Percentiles rank a stretch among this genome's conserved stretches.
Evolutionary conservation across 2,797 vertebrate genomes (phyloP).

Genomic region (Tamandua tetradactyla): DNA sequence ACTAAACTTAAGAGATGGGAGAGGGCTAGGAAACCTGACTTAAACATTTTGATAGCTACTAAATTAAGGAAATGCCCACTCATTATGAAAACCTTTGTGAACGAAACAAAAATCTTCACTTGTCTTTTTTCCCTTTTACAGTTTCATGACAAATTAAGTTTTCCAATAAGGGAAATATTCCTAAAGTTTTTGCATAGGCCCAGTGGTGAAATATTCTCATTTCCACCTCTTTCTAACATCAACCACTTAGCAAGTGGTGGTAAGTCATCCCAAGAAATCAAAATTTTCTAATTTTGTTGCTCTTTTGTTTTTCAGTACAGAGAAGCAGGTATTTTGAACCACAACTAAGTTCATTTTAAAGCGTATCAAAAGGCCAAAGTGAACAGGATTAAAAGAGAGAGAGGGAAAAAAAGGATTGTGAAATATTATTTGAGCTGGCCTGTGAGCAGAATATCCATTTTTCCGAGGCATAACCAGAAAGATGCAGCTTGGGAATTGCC

Average conservation of each 20-base stretch:
- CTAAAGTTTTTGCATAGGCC: neutral
- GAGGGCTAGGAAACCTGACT: neutral
- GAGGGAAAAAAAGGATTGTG: neutral
- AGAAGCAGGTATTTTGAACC: neutral
- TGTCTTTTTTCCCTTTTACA: neutral
- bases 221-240: neutral
- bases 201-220: neutral
- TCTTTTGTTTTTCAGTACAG: neutral
- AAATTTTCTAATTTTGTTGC: neutral
- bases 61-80: neutral
- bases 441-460: neutral
- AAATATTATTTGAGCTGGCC: neutral
- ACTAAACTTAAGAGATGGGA: constrained; percentile 38
- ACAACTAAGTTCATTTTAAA: constrained; percentile 13
- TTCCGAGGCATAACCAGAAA: neutral
- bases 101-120: neutral
- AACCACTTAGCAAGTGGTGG: neutral
- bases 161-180: neutral
- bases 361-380: neutral
- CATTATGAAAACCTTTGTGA: neutral
- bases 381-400: neutral
- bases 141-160: neutral
- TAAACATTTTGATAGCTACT: neutral
- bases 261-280: neutral
- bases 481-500: neutral